These are phyloP conservation scores for Cheilosia vulpina DNA, from an alignment of 2,888 invertebrate genomes.

Conservation along the genomic window DNA sequence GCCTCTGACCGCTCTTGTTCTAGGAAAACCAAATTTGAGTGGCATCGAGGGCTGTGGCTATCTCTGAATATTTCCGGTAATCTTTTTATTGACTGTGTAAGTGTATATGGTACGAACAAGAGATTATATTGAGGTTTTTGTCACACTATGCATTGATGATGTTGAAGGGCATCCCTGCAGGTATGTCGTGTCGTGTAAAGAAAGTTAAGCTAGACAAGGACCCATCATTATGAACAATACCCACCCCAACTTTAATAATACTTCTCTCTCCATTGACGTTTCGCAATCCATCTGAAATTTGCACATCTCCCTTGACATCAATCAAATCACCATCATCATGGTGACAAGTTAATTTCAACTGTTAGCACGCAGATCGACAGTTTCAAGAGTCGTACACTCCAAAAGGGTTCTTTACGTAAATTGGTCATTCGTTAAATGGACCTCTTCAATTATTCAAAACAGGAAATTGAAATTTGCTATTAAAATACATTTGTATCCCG, in stretches of 20 bases:
- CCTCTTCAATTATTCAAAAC: constrained; percentile 73
- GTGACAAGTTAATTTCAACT: constrained; percentile 56
- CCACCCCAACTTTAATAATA: too few species aligned
- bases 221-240: too few species aligned
- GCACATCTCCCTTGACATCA: neutral
- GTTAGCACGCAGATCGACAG: constrained; percentile 61
- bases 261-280: neutral
- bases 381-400: constrained; percentile 61
- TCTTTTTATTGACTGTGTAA: constrained; percentile 2
- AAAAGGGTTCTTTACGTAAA: constrained; percentile 58
- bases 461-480: constrained; percentile 73
- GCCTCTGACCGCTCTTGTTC: neutral
- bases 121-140: too few species aligned
- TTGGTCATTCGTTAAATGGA: constrained; percentile 73
- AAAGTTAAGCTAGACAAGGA: too few species aligned
- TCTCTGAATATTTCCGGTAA: constrained; percentile 43
- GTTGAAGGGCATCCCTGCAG: too few species aligned
- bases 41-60: constrained; percentile 25
- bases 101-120: neutral
- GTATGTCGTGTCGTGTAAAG: too few species aligned
- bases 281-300: neutral
- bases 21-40: constrained; percentile 21
- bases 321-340: constrained; percentile 26
- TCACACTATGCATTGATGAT: too few species aligned
- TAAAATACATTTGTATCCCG: constrained; percentile 56